A percentile compares a stretch with the other conserved stretches of the same genome.
phyloP scores from a whole-genome alignment of 2,888 invertebrate genomes.

The Chrysodeixis includens region DNA sequence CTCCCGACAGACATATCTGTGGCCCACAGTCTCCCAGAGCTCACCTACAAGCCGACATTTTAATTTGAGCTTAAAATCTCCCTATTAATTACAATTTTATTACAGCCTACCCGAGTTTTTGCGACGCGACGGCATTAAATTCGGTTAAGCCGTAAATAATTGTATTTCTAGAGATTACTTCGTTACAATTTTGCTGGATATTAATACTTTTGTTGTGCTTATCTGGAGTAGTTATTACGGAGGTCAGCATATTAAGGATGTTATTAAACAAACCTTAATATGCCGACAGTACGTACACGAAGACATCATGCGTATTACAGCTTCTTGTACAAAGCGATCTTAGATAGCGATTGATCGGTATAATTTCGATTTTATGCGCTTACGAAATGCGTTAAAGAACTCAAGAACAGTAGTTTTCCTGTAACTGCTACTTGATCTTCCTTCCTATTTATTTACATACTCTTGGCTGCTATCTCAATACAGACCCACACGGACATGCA shows the following conservation, averaged over 20 bases:
- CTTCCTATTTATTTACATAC: neutral
- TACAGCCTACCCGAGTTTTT: slow-evolving; percentile 28
- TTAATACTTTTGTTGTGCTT: slow-evolving; percentile 5
- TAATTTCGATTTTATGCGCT: too few species aligned
- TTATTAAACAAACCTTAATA: neutral
- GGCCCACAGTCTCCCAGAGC: slow-evolving; percentile 5
- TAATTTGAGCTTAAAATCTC: slow-evolving; percentile 36
- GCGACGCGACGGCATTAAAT: slow-evolving; percentile 41
- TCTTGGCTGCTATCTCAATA: slow-evolving; percentile 22
- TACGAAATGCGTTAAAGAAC: too few species aligned
- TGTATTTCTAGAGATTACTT: slow-evolving; percentile 23
- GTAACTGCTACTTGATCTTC: neutral
- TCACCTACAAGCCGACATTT: slow-evolving; percentile 22
- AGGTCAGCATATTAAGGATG: neutral
- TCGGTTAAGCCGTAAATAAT: slow-evolving; percentile 50
- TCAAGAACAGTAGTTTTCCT: too few species aligned
- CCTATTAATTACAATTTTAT: slow-evolving; percentile 54
- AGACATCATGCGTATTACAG: neutral
- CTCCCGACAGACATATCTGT: slow-evolving; percentile 1
- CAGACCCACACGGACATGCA: slow-evolving; percentile 41
- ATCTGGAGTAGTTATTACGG: neutral
- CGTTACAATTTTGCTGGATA: slow-evolving; percentile 6
- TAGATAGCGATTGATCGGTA: too few species aligned
- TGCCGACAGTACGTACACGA: neutral
- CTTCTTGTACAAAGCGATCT: too few species aligned